These are phyloP conservation scores for Laupala kohalensis DNA, from an alignment of 1,140 invertebrate species.

Conservation along the genomic window DNA sequence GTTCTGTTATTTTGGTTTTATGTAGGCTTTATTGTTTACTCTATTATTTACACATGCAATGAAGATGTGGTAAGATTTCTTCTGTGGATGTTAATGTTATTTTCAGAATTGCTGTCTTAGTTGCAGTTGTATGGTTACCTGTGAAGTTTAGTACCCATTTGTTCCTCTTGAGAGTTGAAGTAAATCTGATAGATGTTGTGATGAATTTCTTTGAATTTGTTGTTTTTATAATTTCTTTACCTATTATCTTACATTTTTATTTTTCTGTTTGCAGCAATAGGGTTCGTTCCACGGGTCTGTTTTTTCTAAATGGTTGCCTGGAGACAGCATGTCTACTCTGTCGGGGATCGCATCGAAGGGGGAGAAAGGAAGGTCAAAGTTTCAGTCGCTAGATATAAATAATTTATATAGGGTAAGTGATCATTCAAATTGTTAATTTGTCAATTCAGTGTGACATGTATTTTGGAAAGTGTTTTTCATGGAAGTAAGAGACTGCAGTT, in stretches of 20 bases:
- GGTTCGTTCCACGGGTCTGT: conserved; percentile 68
- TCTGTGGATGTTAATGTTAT: background rate
- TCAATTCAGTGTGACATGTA: too few species aligned
- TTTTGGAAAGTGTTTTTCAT: too few species aligned
- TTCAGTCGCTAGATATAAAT: conserved; percentile 93
- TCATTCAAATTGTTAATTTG: too few species aligned
- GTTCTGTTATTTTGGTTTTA: background rate
- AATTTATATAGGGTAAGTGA: conserved; percentile 75
- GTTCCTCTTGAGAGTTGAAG: background rate
- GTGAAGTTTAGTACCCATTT: background rate
- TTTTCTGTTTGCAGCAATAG: conserved; percentile 44
- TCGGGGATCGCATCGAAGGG: conserved; percentile 66
- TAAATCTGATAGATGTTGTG: background rate
- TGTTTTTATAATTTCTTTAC: too few species aligned
- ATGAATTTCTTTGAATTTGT: background rate
- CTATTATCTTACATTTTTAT: too few species aligned
- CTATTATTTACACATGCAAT: conserved; percentile 9
- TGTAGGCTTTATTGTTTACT: background rate
- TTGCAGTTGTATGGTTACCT: too few species aligned
- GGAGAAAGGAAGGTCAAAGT: conserved; percentile 91
- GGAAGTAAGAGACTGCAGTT: too few species aligned
- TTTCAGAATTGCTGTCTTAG: background rate
- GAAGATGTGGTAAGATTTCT: background rate
- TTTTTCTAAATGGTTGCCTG: conserved; percentile 70
- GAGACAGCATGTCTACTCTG: conserved; percentile 80